phyloP scores from a whole-genome alignment of 2,113 vertebrate species.

The Poeciliopsis occidentalis region DNA sequence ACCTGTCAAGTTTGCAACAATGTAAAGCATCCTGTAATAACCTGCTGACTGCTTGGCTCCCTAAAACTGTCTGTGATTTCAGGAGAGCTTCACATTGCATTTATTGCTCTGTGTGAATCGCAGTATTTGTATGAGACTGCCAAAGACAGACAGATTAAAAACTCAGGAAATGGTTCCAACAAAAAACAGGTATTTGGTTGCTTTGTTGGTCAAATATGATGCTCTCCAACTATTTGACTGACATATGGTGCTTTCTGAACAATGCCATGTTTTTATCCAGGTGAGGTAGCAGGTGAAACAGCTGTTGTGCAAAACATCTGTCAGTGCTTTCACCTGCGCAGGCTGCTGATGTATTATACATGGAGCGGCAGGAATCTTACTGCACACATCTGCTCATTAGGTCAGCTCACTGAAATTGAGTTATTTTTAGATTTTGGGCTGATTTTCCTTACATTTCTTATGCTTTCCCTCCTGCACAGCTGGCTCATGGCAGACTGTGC shows the following conservation, averaged over 20 bases:
- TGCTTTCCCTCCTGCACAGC: slow-evolving; percentile 23
- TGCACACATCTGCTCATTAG: slow-evolving; percentile 61
- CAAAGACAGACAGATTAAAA: neutral
- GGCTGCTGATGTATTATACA: slow-evolving; percentile 22
- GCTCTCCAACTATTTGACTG: slow-evolving; percentile 59
- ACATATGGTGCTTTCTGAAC: slow-evolving; percentile 37
- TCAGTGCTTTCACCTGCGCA: slow-evolving; percentile 22
- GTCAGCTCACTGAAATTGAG: slow-evolving; percentile 25
- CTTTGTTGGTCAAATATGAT: slow-evolving; percentile 64
- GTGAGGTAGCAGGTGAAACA: slow-evolving; percentile 26
- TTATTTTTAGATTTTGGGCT: slow-evolving; percentile 50
- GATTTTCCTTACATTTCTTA: slow-evolving; percentile 29
- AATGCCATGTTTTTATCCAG: slow-evolving; percentile 13
- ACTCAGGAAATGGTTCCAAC: slow-evolving; percentile 18
- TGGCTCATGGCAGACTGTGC: slow-evolving; percentile 31
- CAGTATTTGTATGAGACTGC: neutral
- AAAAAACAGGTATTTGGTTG: slow-evolving; percentile 7
- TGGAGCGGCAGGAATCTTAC: slow-evolving; percentile 17
- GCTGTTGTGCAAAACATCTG: slow-evolving; percentile 39
- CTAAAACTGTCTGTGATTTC: slow-evolving; percentile 15
- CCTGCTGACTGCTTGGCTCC: slow-evolving; percentile 56
- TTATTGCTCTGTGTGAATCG: slow-evolving; percentile 6
- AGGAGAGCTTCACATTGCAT: slow-evolving; percentile 11
- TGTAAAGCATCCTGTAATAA: slow-evolving; percentile 47
- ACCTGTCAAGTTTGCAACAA: slow-evolving; percentile 48